Evolutionary conservation across 2,888 invertebrate species (phyloP).

Genomic region (Romanomermis culicivorax): DNA sequence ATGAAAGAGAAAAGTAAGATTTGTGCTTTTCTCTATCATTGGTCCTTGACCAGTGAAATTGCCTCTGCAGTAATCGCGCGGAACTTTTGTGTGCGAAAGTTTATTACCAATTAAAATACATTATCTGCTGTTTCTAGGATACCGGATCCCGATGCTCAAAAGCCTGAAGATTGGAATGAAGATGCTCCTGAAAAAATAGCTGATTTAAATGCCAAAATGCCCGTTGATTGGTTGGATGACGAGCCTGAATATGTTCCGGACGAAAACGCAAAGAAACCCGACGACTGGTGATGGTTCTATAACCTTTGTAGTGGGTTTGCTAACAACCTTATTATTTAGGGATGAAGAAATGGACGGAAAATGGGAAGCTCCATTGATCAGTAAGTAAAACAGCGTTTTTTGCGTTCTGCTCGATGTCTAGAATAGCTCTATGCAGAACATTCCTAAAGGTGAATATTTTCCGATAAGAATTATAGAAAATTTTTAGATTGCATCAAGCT

Average conservation of each 20-base stretch:
- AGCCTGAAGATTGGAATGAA: constrained; percentile 95
- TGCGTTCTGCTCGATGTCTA: no score
- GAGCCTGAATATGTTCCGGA: constrained; percentile 64
- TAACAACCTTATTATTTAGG: constrained; percentile 31
- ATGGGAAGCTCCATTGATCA: constrained; percentile 80
- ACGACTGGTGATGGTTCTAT: constrained; percentile 46
- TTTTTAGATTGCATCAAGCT: no score
- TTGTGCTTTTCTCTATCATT: no score
- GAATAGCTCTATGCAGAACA: no score
- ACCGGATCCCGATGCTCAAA: constrained; percentile 60
- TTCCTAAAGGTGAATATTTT: no score
- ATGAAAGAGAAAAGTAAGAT: constrained; percentile 56
- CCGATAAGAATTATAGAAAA: no score
- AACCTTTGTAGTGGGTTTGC: neutral
- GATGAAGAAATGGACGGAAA: constrained; percentile 94
- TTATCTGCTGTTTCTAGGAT: constrained; percentile 37
- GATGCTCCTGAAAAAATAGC: constrained; percentile 67
- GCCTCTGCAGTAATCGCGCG: no score
- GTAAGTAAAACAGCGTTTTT: constrained; percentile 24
- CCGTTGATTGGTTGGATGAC: constrained; percentile 75
- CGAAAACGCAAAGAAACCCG: constrained; percentile 60
- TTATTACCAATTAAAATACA: no score
- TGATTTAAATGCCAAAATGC: constrained; percentile 59
- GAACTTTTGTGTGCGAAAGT: no score
- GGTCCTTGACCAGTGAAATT: no score